A percentile compares a stretch with the other conserved stretches of the same genome.
Evolutionary conservation across 2,113 vertebrate species (phyloP).

Genomic region (Lamprotornis superbus): DNA sequence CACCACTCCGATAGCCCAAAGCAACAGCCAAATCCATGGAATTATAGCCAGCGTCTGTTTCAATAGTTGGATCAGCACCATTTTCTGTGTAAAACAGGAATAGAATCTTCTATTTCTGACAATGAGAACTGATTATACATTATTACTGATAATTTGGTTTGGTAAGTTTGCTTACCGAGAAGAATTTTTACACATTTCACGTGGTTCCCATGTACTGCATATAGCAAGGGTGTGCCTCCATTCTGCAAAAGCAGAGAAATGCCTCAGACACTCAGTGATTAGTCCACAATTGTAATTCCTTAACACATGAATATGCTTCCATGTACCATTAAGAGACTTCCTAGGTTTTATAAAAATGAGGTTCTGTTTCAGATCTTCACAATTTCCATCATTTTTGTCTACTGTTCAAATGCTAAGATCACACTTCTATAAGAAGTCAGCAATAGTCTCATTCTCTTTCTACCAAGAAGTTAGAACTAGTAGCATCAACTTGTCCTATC

Average conservation of each 20-base stretch:
- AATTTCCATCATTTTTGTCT: not conserved
- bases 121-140: not conserved
- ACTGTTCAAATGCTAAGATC: not conserved
- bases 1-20: conserved; percentile 93
- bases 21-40: conserved; percentile 98
- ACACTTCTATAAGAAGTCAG: not conserved
- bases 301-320: not conserved
- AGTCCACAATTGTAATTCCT: not conserved
- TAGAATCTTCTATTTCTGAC: not conserved
- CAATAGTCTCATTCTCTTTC: not conserved
- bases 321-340: not conserved
- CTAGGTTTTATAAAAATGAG: not conserved
- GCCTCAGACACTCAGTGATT: not conserved
- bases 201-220: conserved; percentile 97
- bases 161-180: conserved; percentile 78
- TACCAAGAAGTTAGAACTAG: not conserved
- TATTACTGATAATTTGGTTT: not conserved
- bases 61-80: conserved; percentile 92
- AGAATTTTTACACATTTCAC: conserved; percentile 96
- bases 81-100: conserved; percentile 78
- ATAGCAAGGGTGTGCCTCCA: conserved; percentile 92
- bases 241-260: conserved; percentile 79
- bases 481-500: not conserved
- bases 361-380: not conserved
- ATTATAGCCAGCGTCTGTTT: conserved; percentile 97